Base-by-base conservation (phyloP, 1,140 invertebrate species). In the Helicoverpa zea region DNA sequence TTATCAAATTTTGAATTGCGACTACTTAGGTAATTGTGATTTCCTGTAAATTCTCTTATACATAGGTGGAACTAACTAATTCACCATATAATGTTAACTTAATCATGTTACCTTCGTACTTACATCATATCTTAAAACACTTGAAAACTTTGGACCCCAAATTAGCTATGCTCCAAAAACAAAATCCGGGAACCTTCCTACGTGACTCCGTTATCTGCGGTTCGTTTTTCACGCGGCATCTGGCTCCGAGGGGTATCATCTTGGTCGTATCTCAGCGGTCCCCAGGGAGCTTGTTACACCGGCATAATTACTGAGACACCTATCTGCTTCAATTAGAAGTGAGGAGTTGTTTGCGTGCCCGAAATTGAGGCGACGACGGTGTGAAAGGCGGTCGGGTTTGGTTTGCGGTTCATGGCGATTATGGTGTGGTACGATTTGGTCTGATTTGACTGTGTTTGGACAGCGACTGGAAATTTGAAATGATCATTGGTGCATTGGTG, bases 221-320 rank as follows among this genome's bases (percentile, higher is more conserved):
- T 52, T 81, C 78, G 80, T 84, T 87, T 85, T 87, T 86, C 84
- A 87, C 75, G 54, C 81, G 83, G 80, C 84, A 87, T 86, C 86
- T 87, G 81, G 59, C 52, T 12, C 30, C 79, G 70, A 75, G 70
- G 81, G 66, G 83, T 83, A 84, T 78, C 83, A 85, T 87, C 88
- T 83, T 82, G 79, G 76, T 52, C 52, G 52, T 66, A 74, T 80
- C 70, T 81, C 35, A 51, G 23, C 35, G 14, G 82, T 92, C 90
- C 88, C 89, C n/a, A 0, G 83, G 86, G 92, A 88, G 59, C 87
- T 91, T 86, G 89, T 93, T 93, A 93, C 87, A 84, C 84, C 87
- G 82, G 80, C 85, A 88, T 92, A 91, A 94, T 92, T 92, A 91
- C 84, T 76, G 85, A 81, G 81, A 87, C 89, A 92, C 91, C 89